Base-by-base conservation (phyloP, 2,888 invertebrate genomes). In the Drosophila mayaguana region DNA sequence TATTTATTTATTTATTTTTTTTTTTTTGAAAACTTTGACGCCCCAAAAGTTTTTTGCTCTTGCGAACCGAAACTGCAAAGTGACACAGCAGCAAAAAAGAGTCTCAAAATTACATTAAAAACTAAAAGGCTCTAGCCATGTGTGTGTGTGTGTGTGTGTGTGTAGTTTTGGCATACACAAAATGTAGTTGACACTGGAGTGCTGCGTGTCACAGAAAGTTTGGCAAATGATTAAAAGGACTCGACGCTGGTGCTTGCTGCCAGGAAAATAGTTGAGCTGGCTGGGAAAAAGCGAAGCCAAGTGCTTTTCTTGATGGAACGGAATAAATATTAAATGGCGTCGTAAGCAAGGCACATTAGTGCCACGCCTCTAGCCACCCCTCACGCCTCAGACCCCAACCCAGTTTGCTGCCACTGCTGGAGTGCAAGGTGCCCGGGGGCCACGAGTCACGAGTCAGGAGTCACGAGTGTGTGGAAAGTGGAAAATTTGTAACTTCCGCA, bases 401-500 rank as follows among this genome's bases (percentile, higher is more conserved):
- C 16, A 25, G 11, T n/a, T n/a, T 5, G 20, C 9, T 7, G 20
- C 7, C n/a, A n/a, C n/a, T n/a, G 34, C 22, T 32, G 36, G 42
- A 63, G 63, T 53, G 53, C 61, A 79, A 79, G 81, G 81, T 84
- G 84, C 81, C 81, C 38, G 63, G 22, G 51, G 51, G 74, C 59
- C 57, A 54, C 65, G 78, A 28, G 28, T 28, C 28, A 28, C 28
- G 28, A 28, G 28, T 28, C 28, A 28, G 8, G 28, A 28, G 28
- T 64, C 79, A 75, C 63, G 72, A 79, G 82, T 79, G 73, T 77
- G 86, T 81, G 88, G 80, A 83, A 83, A 83, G 89, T 90, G 89
- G 90, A 89, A 91, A 91, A 91, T 91, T 90, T 89, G 89, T 82
- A 81, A 81, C 86, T 91, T 91, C 91, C 91, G 91, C 84, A 82